Conservation (phyloP, 2,113 vertebrate species). For the Romanogobio albipinnatus region DNA sequence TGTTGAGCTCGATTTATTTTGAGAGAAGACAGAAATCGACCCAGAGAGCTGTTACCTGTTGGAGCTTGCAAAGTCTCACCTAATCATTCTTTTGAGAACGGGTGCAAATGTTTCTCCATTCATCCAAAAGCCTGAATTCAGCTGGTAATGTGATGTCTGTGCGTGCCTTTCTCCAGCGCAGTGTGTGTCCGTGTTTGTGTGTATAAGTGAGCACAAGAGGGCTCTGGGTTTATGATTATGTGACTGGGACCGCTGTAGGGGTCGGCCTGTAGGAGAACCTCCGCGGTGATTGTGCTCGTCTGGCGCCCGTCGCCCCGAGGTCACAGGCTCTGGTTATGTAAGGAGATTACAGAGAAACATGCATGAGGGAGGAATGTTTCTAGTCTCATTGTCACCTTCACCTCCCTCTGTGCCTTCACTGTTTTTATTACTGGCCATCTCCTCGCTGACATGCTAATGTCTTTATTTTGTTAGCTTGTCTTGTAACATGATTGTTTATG, state of each 20-base stretch:
- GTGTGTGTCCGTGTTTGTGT: not conserved
- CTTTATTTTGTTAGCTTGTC: not conserved
- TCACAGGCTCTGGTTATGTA: slow-evolving; percentile 55
- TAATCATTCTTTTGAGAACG: not conserved
- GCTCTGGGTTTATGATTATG: not conserved
- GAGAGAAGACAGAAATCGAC: not conserved
- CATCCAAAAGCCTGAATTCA: not conserved
- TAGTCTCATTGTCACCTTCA: not conserved
- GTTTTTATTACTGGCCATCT: not conserved
- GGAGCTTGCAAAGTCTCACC: not conserved
- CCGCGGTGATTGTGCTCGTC: not conserved
- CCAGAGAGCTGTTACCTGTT: not conserved
- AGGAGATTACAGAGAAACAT: slow-evolving; percentile 58
- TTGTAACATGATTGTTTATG: not conserved
- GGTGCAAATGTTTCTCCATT: not conserved
- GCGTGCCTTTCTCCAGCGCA: not conserved
- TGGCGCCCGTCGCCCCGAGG: slow-evolving; percentile 52
- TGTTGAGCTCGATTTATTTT: not conserved
- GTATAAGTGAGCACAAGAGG: not conserved
- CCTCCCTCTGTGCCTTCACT: not conserved
- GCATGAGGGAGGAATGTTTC: slow-evolving; percentile 4
- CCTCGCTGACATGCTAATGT: not conserved
- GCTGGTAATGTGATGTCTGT: not conserved
- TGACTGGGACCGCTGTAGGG: not conserved
- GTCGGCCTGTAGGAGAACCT: not conserved